Evolutionary conservation across 1,140 invertebrate species (phyloP), one percentile per base, ranked within the genome.

Genomic region (Adelges cooleyi): DNA sequence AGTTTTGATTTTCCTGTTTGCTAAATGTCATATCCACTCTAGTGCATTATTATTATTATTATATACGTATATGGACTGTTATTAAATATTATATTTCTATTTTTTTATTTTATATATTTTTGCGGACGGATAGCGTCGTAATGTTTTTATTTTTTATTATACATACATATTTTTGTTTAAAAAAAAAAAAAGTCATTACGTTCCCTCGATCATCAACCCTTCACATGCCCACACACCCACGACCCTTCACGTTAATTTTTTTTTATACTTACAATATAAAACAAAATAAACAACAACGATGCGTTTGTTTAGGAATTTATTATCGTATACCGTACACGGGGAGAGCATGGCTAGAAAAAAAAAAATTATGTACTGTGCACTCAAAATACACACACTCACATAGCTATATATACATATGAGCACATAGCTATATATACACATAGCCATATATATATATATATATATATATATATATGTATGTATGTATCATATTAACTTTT

Each of bases 311-410:
- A 42, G 53, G 38, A 56, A 15, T 56, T 53, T 53, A n/a, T n/a
- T n/a, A n/a, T n/a, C n/a, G n/a, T n/a, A n/a, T n/a, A n/a, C n/a
- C 29, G 20, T 25, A 56, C 53, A 23, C 36, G 38, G 53, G 38
- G 36, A 56, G 38, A 56, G 38, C 44, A 56, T 42, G 53, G 53
- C 38, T 42, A 27, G 17, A 56, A 56, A 68, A 68, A 68, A 27
- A 62, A 65, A 67, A 67, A 49, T 69, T 65, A 67, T 67, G 66
- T 65, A 68, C 56, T 65, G n/a, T n/a, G n/a, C n/a, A n/a, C n/a
- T n/a, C n/a, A 33, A 33, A 67, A 62, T 53, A 42, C 22, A 66
- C 23, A 54, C 38, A 52, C 49, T 38, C n/a, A 18, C 33, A 52
- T 17, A 52, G 18, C 4, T n/a, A 11, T 54, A 40, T 23, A 22